Evolutionary conservation across 1,140 invertebrate genomes (phyloP), one percentile per base, ranked within the genome.

Genomic region (Phymorhynchus buccinoides): DNA sequence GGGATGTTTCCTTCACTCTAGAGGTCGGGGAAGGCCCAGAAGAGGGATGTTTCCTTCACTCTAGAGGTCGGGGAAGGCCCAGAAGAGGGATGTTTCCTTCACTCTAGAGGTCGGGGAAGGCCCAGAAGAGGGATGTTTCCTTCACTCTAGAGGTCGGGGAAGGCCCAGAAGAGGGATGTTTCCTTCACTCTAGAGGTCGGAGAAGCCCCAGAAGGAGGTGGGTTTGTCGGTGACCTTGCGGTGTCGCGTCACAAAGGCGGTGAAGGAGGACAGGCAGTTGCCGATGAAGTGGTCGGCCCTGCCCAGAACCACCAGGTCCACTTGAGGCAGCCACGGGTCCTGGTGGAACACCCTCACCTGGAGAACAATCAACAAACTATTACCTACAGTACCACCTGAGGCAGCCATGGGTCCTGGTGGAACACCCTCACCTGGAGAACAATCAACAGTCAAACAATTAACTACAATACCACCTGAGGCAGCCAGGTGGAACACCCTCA

Each of bases 181-280:
- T n/a, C n/a, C n/a, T n/a, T n/a, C n/a, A n/a, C n/a, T n/a, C n/a
- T n/a, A 71, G 9, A 0, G 30, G 68, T 35, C 30, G 27, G 73
- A 41, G 92, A 96, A 97, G 48, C 95, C 96, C 97, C 97, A 98
- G 93, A 98, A 98, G 84, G 95, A 96, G 39, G 96, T 96, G 7
- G 97, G 96, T 89, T 97, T 96, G 1, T 96, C 96, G 87, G 95
- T 95, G 0, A 95, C 94, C 93, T 97, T 96, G 85, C 98, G 94
- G 93, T 97, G 96, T 84, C 98, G 94, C 88, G 97, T 97, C 0
- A 96, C 97, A 95, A 99, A 98, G 66, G 97, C 96, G 66, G 96
- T 96, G 92, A 96, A 99, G 0, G 98, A 99, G 0, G 97, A 99
- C n/a, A 99, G 96, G 93, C 98, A 99, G 93, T 99, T 99, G 30